A percentile compares a stretch with the other conserved stretches of the same genome.
Evolutionary conservation across 2,797 vertebrate genomes (phyloP).

Genomic region (Micrastur ruficollis): DNA sequence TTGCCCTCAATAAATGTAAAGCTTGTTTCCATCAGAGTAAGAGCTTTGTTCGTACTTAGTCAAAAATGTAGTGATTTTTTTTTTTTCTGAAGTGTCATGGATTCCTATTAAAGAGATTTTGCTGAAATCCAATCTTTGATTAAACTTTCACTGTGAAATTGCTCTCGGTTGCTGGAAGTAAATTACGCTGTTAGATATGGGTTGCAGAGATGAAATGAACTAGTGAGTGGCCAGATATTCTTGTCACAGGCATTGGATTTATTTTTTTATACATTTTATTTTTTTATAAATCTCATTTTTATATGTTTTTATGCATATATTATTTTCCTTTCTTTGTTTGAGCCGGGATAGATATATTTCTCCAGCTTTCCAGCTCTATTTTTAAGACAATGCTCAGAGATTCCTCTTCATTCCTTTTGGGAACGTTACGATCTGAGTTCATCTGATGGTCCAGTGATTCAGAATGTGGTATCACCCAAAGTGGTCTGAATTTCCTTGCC

Average conservation of each 20-base stretch:
- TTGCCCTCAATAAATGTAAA: constrained; percentile 29
- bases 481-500: background rate
- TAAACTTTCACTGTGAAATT: constrained; percentile 48
- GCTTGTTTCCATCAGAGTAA: constrained; percentile 37
- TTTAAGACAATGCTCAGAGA: background rate
- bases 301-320: background rate
- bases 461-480: background rate
- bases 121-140: constrained; percentile 43
- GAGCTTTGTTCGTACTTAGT: constrained; percentile 27
- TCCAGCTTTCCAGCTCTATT: background rate
- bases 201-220: constrained; percentile 1
- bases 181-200: constrained; percentile 20
- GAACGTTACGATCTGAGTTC: background rate
- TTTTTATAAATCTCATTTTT: background rate
- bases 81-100: constrained; percentile 5
- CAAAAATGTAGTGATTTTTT: background rate
- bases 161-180: constrained; percentile 29
- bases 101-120: constrained; percentile 48
- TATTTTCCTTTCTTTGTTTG: background rate
- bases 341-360: background rate
- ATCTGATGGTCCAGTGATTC: background rate
- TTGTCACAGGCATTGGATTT: background rate
- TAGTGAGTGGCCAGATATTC: background rate
- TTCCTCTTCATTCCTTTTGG: background rate
- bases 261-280: background rate